Percentiles rank a stretch among this genome's conserved stretches.
phyloP scores from a whole-genome alignment of 2,113 vertebrate species.

The Lasiurus cinereus region DNA sequence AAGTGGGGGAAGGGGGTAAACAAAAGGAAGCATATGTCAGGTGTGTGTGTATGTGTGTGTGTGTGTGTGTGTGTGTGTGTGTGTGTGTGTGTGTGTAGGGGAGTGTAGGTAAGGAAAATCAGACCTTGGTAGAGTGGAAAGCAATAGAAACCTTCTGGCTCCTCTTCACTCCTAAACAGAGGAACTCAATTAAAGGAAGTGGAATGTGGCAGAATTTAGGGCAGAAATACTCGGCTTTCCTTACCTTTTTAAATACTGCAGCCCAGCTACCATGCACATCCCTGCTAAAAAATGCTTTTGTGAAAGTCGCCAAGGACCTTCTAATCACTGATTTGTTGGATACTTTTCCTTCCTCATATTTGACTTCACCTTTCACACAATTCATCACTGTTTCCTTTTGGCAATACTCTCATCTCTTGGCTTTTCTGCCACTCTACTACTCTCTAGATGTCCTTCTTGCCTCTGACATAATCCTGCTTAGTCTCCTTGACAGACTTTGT shows the following conservation, averaged over 20 bases:
- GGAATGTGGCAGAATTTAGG: not conserved
- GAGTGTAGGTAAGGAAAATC: not conserved
- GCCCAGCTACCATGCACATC: not conserved
- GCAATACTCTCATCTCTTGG: not conserved
- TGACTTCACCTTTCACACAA: constrained; percentile 1
- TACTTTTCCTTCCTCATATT: not conserved
- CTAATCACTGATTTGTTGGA: not conserved
- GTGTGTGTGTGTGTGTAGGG: not conserved
- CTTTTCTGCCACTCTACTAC: not conserved
- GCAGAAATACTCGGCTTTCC: not conserved
- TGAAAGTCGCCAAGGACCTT: not conserved
- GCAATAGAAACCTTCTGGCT: not conserved
- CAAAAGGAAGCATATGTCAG: constrained; percentile 9
- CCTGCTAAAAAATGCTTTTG: not conserved
- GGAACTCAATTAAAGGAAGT: not conserved
- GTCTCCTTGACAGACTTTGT: not conserved
- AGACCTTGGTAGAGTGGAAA: not conserved
- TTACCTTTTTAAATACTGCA: not conserved
- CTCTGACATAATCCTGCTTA: not conserved
- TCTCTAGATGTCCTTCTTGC: not conserved
- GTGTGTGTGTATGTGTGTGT: not conserved
- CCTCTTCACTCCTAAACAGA: constrained; percentile 21
- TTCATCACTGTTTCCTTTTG: not conserved
- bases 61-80: not conserved
- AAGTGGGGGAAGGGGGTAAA: not conserved